A percentile compares a stretch with the other conserved stretches of the same genome.
These are phyloP conservation scores for Tetragonisca angustula DNA, from an alignment of 2,888 invertebrate species.

Conservation along the genomic window DNA sequence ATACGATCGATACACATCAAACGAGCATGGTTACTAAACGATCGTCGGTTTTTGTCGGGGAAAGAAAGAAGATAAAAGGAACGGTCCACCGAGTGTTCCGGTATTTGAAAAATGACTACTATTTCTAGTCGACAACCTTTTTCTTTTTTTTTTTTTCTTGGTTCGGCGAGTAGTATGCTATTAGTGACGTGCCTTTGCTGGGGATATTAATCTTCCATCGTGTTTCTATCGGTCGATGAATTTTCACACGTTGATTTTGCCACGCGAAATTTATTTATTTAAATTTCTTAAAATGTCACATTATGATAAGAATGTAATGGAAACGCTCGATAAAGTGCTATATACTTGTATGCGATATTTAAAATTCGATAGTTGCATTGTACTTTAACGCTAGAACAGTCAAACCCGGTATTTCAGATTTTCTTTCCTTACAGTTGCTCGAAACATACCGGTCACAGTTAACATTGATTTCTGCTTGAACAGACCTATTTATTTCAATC, in stretches of 20 bases:
- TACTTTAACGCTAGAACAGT: too few species aligned
- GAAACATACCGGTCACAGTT: too few species aligned
- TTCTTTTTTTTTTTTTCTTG: background rate
- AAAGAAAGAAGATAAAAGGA: background rate
- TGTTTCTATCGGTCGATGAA: background rate
- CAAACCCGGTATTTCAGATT: too few species aligned
- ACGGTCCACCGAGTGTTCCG: conserved; percentile 28
- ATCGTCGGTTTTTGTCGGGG: conserved; percentile 13
- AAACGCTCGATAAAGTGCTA: too few species aligned
- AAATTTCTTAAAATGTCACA: too few species aligned
- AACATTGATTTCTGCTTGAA: too few species aligned
- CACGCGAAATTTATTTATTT: too few species aligned
- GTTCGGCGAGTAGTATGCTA: background rate
- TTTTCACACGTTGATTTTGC: background rate
- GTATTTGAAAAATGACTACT: conserved; percentile 24
- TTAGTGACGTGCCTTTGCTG: background rate
- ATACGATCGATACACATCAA: conserved; percentile 36
- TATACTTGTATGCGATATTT: too few species aligned
- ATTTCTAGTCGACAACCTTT: background rate
- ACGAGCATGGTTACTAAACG: conserved; percentile 31
- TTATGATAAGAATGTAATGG: too few species aligned
- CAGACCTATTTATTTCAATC: too few species aligned
- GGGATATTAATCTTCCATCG: background rate
- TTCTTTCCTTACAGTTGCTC: too few species aligned
- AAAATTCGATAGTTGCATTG: too few species aligned